Evolutionary conservation across 2,888 invertebrate genomes (phyloP).

Genomic region (Cacoxenus indagator): DNA sequence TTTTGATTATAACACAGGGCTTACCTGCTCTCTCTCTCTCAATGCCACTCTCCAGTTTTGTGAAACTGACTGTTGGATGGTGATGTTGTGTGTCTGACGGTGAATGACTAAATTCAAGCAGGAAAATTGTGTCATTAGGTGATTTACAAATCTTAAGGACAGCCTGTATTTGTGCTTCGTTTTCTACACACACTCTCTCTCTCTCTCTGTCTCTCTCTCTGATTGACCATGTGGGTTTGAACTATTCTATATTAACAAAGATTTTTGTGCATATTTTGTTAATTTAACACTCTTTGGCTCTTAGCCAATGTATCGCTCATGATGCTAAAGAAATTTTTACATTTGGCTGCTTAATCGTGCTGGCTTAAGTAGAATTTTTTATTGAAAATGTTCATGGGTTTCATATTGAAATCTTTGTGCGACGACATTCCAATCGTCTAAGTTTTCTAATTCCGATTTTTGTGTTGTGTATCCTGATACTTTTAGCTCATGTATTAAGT

Average conservation of each 20-base stretch:
- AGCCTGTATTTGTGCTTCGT: slow-evolving; percentile 38
- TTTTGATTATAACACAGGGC: neutral
- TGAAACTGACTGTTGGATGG: neutral
- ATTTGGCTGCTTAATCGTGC: too few relatives aligned
- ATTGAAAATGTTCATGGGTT: too few relatives aligned
- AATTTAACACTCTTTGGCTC: neutral
- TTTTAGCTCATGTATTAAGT: too few relatives aligned
- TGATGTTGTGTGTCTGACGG: neutral
- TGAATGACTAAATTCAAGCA: slow-evolving; percentile 24
- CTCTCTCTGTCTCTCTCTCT: too few relatives aligned
- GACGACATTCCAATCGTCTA: too few relatives aligned
- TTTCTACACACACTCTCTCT: too few relatives aligned
- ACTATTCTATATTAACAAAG: slow-evolving; percentile 46
- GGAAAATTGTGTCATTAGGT: slow-evolving; percentile 20
- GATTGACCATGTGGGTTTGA: slow-evolving; percentile 49
- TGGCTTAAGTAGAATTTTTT: too few relatives aligned
- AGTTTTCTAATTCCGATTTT: too few relatives aligned
- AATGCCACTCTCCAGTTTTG: neutral
- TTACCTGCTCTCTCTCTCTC: neutral
- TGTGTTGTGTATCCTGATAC: too few relatives aligned
- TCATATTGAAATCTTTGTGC: too few relatives aligned
- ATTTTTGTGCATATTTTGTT: slow-evolving; percentile 39
- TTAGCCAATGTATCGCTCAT: neutral
- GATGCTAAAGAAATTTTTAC: neutral
- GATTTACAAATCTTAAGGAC: neutral